phyloP scores from a whole-genome alignment of 2,797 vertebrate genomes.

The Poliocrania exsul region DNA sequence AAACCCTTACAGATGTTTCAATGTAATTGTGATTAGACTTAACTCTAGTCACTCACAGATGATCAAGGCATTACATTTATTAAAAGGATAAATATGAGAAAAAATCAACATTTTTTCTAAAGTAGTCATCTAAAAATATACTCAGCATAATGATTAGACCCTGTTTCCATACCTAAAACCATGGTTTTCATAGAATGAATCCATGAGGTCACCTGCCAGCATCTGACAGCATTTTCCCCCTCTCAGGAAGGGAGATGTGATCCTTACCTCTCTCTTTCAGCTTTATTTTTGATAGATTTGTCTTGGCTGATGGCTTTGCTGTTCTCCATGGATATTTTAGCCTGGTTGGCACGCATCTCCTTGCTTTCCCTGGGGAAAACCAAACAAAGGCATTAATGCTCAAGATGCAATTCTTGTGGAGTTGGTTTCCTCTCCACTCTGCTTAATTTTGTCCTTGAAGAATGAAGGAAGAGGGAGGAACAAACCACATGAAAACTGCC shows the following conservation, averaged over 20 bases:
- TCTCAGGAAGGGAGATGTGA: neutral
- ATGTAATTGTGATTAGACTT: neutral
- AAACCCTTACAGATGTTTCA: neutral
- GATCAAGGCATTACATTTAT: neutral
- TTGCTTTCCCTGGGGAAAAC: constrained; percentile 89
- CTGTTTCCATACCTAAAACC: neutral
- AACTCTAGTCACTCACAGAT: neutral
- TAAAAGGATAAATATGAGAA: neutral
- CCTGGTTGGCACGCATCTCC: constrained; percentile 97
- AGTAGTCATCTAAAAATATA: neutral
- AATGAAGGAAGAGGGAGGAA: neutral
- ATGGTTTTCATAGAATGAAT: neutral
- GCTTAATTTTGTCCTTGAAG: neutral
- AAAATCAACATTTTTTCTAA: neutral
- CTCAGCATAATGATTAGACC: neutral
- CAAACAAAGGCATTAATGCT: neutral
- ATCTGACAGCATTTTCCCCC: neutral
- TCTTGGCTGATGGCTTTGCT: constrained; percentile 99
- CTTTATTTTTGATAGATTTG: constrained; percentile 98
- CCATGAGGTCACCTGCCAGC: neutral
- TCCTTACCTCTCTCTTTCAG: constrained; percentile 93
- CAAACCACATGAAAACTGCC: neutral
- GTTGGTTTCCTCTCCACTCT: neutral
- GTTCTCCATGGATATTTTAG: constrained; percentile 98
- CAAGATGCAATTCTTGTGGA: neutral